Percentiles rank a stretch among this genome's conserved stretches.
Conservation (phyloP, 1,140 invertebrate species). For the Macrosteles quadrilineatus region DNA sequence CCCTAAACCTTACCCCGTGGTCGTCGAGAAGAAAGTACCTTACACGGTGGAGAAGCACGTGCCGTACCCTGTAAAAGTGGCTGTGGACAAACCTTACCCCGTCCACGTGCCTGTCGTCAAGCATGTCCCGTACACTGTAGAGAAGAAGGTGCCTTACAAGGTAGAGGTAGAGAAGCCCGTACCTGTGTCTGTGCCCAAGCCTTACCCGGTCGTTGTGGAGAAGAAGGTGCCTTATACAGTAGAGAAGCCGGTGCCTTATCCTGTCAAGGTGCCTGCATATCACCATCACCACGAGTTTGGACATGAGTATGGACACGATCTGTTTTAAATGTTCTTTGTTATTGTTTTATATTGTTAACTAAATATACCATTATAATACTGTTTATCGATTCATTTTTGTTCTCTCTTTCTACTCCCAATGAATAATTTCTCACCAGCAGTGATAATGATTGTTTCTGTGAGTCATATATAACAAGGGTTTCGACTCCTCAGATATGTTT, state of each 20-base stretch:
- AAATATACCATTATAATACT: too few species aligned
- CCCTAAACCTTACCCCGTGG: constrained; percentile 25
- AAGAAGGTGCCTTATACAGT: constrained; percentile 45
- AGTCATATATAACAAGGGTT: too few species aligned
- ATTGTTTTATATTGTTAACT: too few species aligned
- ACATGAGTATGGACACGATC: not conserved
- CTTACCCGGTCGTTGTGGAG: constrained; percentile 40
- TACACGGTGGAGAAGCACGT: constrained; percentile 58
- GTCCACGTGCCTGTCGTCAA: constrained; percentile 55
- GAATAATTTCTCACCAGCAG: too few species aligned
- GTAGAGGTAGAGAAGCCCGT: constrained; percentile 56
- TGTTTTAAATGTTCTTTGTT: too few species aligned
- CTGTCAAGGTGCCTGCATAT: constrained; percentile 59
- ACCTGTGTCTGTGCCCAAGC: constrained; percentile 40
- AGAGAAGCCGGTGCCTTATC: constrained; percentile 68
- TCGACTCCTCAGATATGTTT: too few species aligned
- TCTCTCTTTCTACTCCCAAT: too few species aligned
- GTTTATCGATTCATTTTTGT: too few species aligned
- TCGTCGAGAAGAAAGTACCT: constrained; percentile 28
- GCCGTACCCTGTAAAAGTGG: constrained; percentile 55
- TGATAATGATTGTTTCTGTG: too few species aligned
- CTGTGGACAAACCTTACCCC: constrained; percentile 54
- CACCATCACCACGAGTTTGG: not conserved
- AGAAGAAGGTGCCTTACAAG: constrained; percentile 44
- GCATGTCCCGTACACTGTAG: constrained; percentile 60